Evolutionary conservation across 2,888 invertebrate species (phyloP).

Genomic region (Steinernema carpocapsae): DNA sequence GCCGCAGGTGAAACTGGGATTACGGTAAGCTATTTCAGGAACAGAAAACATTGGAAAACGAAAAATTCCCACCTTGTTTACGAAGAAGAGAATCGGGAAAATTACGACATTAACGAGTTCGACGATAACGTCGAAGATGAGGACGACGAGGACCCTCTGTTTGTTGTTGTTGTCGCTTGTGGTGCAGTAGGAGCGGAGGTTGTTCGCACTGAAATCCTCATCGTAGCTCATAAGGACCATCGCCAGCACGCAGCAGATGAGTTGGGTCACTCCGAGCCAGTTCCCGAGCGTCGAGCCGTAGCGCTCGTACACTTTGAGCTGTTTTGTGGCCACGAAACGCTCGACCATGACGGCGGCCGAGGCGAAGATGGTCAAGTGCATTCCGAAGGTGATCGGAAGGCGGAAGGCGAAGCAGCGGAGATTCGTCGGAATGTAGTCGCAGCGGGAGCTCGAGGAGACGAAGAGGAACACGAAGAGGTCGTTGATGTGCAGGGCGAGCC

Average conservation of each 20-base stretch:
- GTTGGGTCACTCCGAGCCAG: not conserved
- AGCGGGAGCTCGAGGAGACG: not conserved
- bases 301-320: not conserved
- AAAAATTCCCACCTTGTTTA: constrained; percentile 1
- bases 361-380: not conserved
- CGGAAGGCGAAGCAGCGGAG: constrained; percentile 1
- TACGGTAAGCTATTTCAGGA: too few species aligned
- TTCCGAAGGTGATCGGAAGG: constrained; percentile 6
- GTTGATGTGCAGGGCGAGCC: not conserved
- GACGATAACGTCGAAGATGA: not conserved
- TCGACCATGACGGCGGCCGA: constrained; percentile 2
- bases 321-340: constrained; percentile 6
- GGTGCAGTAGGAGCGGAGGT: not conserved
- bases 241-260: not conserved
- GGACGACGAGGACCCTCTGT: not conserved
- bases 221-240: constrained; percentile 18
- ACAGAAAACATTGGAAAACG: too few species aligned
- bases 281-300: constrained; percentile 4
- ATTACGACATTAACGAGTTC: not conserved
- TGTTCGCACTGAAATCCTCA: not conserved
- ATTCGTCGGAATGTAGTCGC: not conserved
- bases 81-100: not conserved
- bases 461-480: constrained; percentile 1
- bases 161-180: constrained; percentile 5
- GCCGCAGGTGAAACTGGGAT: not conserved